phyloP scores from a whole-genome alignment of 2,797 vertebrate species.

The Carduelis carduelis region DNA sequence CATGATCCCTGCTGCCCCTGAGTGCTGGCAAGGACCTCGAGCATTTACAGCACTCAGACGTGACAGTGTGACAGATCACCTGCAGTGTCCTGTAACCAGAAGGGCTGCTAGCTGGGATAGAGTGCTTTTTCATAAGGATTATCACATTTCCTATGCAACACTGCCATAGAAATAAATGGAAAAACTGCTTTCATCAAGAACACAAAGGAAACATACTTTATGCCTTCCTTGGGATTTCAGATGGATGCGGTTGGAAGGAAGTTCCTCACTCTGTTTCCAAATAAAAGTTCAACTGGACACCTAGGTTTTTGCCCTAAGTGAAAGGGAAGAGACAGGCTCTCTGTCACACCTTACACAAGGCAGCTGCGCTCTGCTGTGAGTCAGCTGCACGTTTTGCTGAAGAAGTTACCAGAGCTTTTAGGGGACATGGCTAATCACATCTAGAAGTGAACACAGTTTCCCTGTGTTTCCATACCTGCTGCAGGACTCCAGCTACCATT shows the following conservation, averaged over 20 bases:
- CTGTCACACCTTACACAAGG: neutral
- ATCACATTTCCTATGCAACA: neutral
- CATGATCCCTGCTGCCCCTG: conserved; percentile 20
- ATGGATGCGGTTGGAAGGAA: neutral
- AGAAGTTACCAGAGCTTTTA: neutral
- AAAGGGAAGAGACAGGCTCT: neutral
- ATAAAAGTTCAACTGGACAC: neutral
- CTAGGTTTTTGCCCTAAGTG: neutral
- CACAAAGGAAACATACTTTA: neutral
- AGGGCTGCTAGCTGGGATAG: neutral
- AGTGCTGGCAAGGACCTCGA: conserved; percentile 23
- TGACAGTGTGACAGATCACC: neutral
- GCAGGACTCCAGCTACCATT: neutral
- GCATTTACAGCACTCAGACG: neutral
- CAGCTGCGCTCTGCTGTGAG: neutral
- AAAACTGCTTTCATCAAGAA: neutral
- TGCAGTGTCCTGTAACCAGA: neutral
- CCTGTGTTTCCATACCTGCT: neutral
- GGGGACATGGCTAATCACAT: rapidly evolving
- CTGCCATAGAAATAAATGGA: neutral
- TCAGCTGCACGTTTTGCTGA: neutral
- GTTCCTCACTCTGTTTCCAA: neutral
- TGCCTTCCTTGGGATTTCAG: neutral
- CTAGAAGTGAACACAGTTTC: neutral
- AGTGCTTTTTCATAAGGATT: neutral